Base-by-base conservation (phyloP, 2,113 vertebrate species). In the Malurus elegans region DNA sequence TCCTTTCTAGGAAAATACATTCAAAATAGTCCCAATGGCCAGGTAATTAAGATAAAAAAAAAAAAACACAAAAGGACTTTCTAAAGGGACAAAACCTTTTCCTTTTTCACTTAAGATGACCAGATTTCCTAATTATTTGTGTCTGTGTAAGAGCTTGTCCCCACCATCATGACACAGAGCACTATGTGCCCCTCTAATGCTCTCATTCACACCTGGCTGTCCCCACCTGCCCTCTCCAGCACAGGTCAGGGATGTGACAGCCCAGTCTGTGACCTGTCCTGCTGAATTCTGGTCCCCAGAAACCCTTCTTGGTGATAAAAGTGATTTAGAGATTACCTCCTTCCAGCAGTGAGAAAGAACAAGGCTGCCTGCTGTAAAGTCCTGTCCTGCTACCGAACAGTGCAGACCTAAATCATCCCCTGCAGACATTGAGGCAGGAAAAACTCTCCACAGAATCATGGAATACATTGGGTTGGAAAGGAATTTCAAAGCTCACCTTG, bases 101-200 rank as follows among this genome's bases (percentile, higher is more conserved):
- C 13, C 1, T 58, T 92, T 84, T 45, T 28, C 10, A 53, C 19
- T 78, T 38, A 28, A 38, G 38, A 45, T 24, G n/a, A 61, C 18
- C 28, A 60, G 14, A 32, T 9, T 64, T 71, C 50, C 31, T 31
- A 9, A 82, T 75, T 42, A 61, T 54, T 91, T 69, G 62, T 8
- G 0, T 25, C 54, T 15, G 10, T 17, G 40, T 34, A 64, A 42
- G 7, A 80, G 14, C 13, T 20, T 23, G 34, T 34, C 42, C 34
- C 60, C 34, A 70, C 0, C 28, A 36, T 0, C 0, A 13, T 9
- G 44, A n/a, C 75, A 42, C 1, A 42, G 31, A 50, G 58, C 45
- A 14, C 10, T 7, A 3, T 2, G 6, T 29, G 25, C 9, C 34
- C 32, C 38, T 40, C 25, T 19, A 58, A 50, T 0, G 0, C 31